Conservation (phyloP, 1,140 invertebrate genomes). For the Cydia amplana region DNA sequence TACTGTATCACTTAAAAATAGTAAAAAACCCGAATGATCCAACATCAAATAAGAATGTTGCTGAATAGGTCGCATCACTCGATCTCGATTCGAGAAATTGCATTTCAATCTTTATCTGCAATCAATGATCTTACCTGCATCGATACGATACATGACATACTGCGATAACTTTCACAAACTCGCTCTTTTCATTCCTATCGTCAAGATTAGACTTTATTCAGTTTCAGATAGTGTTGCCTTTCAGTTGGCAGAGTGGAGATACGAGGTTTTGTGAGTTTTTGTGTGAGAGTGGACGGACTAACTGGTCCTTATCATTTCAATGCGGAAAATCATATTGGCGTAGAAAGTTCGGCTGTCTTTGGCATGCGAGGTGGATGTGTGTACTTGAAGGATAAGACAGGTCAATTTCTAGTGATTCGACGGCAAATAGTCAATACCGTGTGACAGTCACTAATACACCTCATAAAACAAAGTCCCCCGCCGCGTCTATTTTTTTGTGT, state of each 20-base stretch:
- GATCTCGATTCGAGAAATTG: constrained; percentile 58
- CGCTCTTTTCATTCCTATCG: neutral
- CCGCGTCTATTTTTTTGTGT: too few species aligned
- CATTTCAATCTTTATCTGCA: constrained; percentile 52
- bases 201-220: neutral
- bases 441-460: too few species aligned
- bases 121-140: constrained; percentile 37
- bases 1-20: too few species aligned
- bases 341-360: constrained; percentile 11
- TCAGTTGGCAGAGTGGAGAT: neutral
- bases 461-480: too few species aligned
- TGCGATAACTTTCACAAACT: neutral
- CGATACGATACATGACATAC: constrained; percentile 33
- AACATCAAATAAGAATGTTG: neutral
- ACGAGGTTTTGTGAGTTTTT: neutral
- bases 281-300: constrained; percentile 2
- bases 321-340: constrained; percentile 24
- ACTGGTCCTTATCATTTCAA: constrained; percentile 12
- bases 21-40: neutral
- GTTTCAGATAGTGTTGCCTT: neutral
- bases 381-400: neutral
- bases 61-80: constrained; percentile 25
- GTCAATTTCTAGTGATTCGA: neutral
- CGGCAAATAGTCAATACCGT: too few species aligned
- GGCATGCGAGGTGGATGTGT: neutral